phyloP scores from a whole-genome alignment of 2,113 vertebrate species.

The Clinocottus analis region DNA sequence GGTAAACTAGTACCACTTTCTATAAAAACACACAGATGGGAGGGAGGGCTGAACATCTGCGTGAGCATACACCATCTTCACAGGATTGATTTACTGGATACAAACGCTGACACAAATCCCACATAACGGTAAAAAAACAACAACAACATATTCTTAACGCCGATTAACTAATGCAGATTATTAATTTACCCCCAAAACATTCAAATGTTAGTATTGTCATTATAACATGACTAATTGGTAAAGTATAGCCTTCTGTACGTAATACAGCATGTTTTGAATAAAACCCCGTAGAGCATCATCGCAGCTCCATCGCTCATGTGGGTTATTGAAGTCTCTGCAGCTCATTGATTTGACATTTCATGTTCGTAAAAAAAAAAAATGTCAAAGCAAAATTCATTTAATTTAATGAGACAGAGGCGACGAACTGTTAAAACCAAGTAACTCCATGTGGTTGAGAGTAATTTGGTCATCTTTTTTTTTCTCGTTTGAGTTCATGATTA shows the following conservation, averaged over 20 bases:
- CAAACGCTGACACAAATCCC: neutral
- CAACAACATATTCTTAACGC: neutral
- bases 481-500: constrained; percentile 32
- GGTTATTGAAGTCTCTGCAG: neutral
- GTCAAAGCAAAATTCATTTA: constrained; percentile 2
- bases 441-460: too few species aligned
- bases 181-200: neutral
- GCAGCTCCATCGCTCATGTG: neutral
- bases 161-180: neutral
- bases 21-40: constrained; percentile 3
- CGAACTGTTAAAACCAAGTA: too few species aligned
- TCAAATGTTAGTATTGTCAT: neutral
- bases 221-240: neutral
- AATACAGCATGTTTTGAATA: neutral
- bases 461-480: too few species aligned
- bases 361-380: neutral
- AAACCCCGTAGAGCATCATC: constrained; percentile 5
- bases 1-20: neutral
- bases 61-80: neutral
- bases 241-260: neutral
- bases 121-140: constrained; percentile 56
- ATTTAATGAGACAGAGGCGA: neutral
- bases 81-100: constrained; percentile 1
- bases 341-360: neutral
- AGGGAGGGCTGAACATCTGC: neutral